phyloP scores from a whole-genome alignment of 92 coral and sea anemone genomes.

The Siderastrea siderea region DNA sequence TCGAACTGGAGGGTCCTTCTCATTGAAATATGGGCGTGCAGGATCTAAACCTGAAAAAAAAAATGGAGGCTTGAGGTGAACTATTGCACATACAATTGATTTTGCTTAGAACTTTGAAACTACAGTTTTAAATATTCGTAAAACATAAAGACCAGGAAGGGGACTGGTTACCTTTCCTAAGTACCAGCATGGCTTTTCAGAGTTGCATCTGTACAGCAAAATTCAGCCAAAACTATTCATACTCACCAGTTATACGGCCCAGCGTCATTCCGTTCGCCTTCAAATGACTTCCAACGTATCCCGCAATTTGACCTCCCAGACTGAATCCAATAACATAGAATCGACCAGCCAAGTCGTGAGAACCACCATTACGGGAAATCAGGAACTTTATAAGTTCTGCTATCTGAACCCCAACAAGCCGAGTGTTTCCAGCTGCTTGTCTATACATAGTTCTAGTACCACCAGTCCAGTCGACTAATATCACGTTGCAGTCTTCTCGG shows the following conservation, averaged over 20 bases:
- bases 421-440: constrained; percentile 79
- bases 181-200: too few relatives aligned
- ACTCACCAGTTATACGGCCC: constrained; percentile 78
- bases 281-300: constrained; percentile 70
- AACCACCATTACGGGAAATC: constrained; percentile 36
- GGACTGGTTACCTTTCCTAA: too few relatives aligned
- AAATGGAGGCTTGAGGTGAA: too few relatives aligned
- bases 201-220: too few relatives aligned
- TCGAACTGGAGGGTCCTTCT: too few relatives aligned
- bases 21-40: too few relatives aligned
- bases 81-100: too few relatives aligned
- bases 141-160: too few relatives aligned
- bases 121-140: too few relatives aligned
- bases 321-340: constrained; percentile 77
- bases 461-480: constrained; percentile 78
- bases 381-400: constrained; percentile 80
- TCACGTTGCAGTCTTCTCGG: constrained; percentile 69
- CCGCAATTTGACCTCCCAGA: constrained; percentile 81
- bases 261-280: constrained; percentile 22
- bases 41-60: too few relatives aligned
- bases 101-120: too few relatives aligned
- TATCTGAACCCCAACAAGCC: constrained; percentile 82
- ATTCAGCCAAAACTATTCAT: neutral
- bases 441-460: constrained; percentile 65
- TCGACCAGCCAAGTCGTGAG: constrained; percentile 25